Base-by-base conservation (phyloP, 2,113 vertebrate species). In the Nibea albiflora region DNA sequence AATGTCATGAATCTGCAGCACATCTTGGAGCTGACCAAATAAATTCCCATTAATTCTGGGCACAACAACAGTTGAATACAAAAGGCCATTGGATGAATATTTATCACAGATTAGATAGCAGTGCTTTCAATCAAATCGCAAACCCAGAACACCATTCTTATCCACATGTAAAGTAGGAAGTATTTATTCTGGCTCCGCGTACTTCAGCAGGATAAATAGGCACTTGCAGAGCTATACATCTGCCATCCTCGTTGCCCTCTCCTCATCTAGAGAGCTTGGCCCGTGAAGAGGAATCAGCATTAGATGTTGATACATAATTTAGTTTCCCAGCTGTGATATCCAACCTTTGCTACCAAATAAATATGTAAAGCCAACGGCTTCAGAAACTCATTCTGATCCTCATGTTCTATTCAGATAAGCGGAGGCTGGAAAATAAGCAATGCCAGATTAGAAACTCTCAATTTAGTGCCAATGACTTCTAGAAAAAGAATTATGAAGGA, bases 271-370 rank as follows among this genome's bases (percentile, higher is more conserved):
- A 88, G 78, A 76, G 72, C 72, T 69, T 76, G 80, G 84, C 76
- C 78, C 64, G 57, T 80, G 73, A 81, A 89, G 66, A 85, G 50
- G 76, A 93, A 85, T 71, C 76, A 63, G 76, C 64, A 68, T 91
- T 87, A 75, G 70, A 81, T 72, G 81, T 76, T 61, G 73, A 91
- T 86, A 85, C 64, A 92, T 92, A 85, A 93, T 94, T 94, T 89
- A 88, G 61, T 85, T 90, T 68, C 63, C 73, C 79, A 74, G 75
- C 76, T 86, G 78, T 39, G 80, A 85, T 85, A 81, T 85, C 46
- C 82, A 91, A 89, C 87, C 88, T 93, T 88, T 92, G 90, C 81
- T 73, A 87, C 88, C 69, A 84, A 92, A 93, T 92, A 89, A 92
- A 92, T 85, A 91, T 84, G 85, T 87, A 92, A 90, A 92, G 54